phyloP scores from a whole-genome alignment of 2,888 invertebrate genomes.

The Osmoderma eremita region DNA sequence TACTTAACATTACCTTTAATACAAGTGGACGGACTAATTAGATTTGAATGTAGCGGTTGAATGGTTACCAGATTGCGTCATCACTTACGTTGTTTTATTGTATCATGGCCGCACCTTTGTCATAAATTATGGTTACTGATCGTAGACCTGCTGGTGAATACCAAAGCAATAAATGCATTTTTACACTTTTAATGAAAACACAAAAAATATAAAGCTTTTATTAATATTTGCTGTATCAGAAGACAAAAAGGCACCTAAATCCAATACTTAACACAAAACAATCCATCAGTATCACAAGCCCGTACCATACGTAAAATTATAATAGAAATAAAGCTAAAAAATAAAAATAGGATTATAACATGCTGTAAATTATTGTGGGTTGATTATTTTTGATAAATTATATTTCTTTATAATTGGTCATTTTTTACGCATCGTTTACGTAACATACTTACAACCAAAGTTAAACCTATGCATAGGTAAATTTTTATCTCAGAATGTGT shows the following conservation, averaged over 20 bases:
- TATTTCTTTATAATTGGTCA: constrained; percentile 1
- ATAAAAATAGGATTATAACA: constrained; percentile 1
- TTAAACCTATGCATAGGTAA: too few species aligned
- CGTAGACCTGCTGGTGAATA: too few species aligned
- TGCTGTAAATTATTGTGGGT: background rate
- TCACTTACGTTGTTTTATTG: too few species aligned
- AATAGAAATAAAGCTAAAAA: constrained; percentile 31
- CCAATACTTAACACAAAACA: constrained; percentile 44
- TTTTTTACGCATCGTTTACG: background rate
- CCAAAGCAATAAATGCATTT: too few species aligned
- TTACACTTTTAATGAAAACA: constrained; percentile 18
- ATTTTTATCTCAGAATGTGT: too few species aligned
- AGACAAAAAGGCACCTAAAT: constrained; percentile 47
- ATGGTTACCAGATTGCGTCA: too few species aligned
- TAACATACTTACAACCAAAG: too few species aligned
- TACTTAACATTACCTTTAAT: too few species aligned
- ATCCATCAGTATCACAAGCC: constrained; percentile 43
- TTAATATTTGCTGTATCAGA: constrained; percentile 45
- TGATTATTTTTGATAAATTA: background rate
- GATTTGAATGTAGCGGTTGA: too few species aligned
- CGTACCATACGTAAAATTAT: constrained; percentile 34
- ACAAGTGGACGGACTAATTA: too few species aligned
- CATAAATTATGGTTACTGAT: too few species aligned
- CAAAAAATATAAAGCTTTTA: constrained; percentile 43
- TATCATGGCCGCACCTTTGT: too few species aligned